A percentile compares a stretch with the other conserved stretches of the same genome.
Evolutionary conservation across 1,140 invertebrate genomes (phyloP).

Genomic region (Sycophaga agraensis): DNA sequence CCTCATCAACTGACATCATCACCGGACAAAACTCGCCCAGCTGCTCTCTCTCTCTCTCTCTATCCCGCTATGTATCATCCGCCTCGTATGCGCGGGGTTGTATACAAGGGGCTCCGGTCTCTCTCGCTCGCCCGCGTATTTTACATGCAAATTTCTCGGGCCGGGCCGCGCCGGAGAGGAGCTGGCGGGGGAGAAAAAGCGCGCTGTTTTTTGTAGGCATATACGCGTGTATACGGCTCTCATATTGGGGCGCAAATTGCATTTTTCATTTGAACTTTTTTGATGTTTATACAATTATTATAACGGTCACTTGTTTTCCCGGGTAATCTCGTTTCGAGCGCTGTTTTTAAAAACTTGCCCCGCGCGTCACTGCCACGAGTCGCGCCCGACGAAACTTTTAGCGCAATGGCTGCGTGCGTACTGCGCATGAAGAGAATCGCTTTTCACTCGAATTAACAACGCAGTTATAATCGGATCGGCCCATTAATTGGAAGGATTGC

Average conservation of each 20-base stretch:
- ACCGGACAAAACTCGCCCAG: conserved; percentile 43
- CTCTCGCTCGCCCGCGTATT: conserved; percentile 8
- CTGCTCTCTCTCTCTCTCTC: conserved; percentile 27
- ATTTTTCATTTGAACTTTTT: conserved; percentile 26
- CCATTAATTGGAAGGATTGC: background rate
- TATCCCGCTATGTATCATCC: conserved; percentile 22
- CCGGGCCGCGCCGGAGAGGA: no score
- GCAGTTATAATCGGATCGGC: background rate
- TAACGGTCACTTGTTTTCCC: conserved; percentile 24
- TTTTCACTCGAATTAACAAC: conserved; percentile 5
- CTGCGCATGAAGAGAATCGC: background rate
- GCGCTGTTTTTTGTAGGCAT: no score
- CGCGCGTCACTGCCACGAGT: background rate
- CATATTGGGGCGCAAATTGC: conserved; percentile 15
- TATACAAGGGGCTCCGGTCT: background rate
- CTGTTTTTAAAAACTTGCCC: background rate
- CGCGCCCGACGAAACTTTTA: background rate
- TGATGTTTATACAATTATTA: conserved; percentile 23
- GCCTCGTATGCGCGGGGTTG: no score
- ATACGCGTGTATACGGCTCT: no score
- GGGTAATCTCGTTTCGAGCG: conserved; percentile 4
- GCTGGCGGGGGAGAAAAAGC: no score
- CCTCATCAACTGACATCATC: conserved; percentile 52
- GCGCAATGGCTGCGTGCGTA: no score
- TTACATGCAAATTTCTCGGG: conserved; percentile 23